Conservation (phyloP, 2,888 invertebrate genomes). For the Hydrotaea diabolus region DNA sequence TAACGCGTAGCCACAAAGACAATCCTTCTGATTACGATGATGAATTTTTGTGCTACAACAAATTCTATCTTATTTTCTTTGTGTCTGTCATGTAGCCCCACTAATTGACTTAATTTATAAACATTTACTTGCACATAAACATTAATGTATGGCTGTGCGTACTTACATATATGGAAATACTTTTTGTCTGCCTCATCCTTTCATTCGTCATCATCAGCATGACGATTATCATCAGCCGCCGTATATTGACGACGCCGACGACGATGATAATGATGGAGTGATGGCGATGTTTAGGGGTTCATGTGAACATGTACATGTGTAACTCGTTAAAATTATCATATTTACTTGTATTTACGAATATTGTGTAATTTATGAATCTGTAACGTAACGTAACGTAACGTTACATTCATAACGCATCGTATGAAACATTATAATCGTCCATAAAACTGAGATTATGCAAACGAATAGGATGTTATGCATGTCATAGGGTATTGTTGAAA, state of each 20-base stretch:
- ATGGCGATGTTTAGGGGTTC: neutral
- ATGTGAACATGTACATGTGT: slow-evolving; percentile 9
- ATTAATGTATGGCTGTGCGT: neutral
- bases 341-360: neutral
- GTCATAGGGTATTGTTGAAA: neutral
- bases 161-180: neutral
- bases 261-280: neutral
- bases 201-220: neutral
- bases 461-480: neutral
- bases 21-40: neutral
- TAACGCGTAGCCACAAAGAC: no score
- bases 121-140: neutral
- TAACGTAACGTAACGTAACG: neutral
- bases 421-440: slow-evolving; percentile 34
- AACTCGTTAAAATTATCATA: slow-evolving; percentile 46
- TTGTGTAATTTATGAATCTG: slow-evolving; percentile 11
- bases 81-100: neutral
- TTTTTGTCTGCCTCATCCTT: neutral
- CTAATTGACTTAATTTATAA: slow-evolving; percentile 61
- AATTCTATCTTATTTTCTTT: slow-evolving; percentile 17
- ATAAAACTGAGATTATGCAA: slow-evolving; percentile 25
- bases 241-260: neutral
- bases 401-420: neutral
- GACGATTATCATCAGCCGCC: slow-evolving; percentile 3
- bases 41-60: slow-evolving; percentile 44